phyloP scores from a whole-genome alignment of 2,113 vertebrate genomes.

The Calonectris borealis region DNA sequence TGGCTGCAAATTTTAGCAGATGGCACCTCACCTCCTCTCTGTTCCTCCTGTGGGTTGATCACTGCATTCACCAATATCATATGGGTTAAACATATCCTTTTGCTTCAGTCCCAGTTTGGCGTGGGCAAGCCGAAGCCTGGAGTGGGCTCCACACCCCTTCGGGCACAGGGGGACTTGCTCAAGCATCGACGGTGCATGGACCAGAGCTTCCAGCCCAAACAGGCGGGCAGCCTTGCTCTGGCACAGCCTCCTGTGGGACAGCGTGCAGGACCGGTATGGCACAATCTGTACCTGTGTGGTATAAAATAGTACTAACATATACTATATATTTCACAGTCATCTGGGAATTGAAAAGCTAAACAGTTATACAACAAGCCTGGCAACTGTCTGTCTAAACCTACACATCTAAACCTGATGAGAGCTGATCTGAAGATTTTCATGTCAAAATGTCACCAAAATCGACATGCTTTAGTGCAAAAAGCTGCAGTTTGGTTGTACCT shows the following conservation, averaged over 20 bases:
- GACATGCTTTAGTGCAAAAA: background rate
- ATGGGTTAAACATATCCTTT: background rate
- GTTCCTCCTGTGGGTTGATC: background rate
- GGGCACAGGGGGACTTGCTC: background rate
- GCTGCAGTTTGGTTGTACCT: background rate
- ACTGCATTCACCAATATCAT: background rate
- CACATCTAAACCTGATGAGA: background rate
- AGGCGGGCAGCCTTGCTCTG: background rate
- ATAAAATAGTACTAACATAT: background rate
- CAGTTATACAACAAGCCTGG: background rate
- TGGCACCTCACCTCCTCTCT: background rate
- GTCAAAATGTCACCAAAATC: background rate
- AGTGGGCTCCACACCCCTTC: accelerated
- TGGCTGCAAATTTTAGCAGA: background rate
- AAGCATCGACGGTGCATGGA: background rate
- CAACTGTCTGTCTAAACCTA: background rate
- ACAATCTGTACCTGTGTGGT: background rate
- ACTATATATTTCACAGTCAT: background rate
- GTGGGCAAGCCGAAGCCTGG: background rate
- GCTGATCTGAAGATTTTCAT: background rate
- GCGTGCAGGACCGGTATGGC: accelerated
- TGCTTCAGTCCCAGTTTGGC: background rate
- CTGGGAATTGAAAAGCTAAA: background rate
- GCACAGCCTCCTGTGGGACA: accelerated
- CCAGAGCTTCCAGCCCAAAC: background rate